These are phyloP conservation scores for Taphrorychus bicolor DNA, from an alignment of 2,888 invertebrate species.

Conservation along the genomic window DNA sequence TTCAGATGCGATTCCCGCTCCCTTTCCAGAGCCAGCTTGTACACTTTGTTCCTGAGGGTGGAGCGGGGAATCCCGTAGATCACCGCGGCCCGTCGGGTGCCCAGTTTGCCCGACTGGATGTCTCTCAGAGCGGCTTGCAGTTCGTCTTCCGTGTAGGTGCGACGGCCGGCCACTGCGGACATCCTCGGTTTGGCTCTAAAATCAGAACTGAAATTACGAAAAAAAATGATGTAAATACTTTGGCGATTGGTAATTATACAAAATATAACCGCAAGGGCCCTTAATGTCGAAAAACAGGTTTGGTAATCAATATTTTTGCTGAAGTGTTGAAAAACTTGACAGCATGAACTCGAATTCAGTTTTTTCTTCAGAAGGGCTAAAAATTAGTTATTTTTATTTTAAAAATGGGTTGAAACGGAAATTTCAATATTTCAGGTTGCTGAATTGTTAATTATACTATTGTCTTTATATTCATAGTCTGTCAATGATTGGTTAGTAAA, in stretches of 20 bases:
- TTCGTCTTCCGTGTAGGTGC: slow-evolving; percentile 95
- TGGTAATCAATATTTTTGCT: too few species aligned
- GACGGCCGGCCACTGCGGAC: slow-evolving; percentile 70
- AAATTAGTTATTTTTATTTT: too few species aligned
- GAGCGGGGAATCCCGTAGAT: slow-evolving; percentile 97
- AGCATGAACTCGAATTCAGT: too few species aligned
- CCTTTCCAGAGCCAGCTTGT: slow-evolving; percentile 78
- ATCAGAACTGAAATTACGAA: slow-evolving; percentile 59
- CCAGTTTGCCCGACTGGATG: slow-evolving; percentile 91
- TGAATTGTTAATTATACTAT: too few species aligned
- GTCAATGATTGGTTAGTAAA: too few species aligned
- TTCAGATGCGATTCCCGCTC: slow-evolving; percentile 70
- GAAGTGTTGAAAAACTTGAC: too few species aligned
- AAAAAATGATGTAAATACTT: background rate
- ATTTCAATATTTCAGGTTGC: too few species aligned
- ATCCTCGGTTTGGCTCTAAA: slow-evolving; percentile 74
- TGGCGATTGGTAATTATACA: background rate
- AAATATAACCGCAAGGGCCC: too few species aligned
- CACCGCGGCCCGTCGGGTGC: slow-evolving; percentile 91
- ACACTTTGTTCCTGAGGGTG: slow-evolving; percentile 94
- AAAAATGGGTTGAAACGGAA: too few species aligned
- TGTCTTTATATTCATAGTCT: too few species aligned
- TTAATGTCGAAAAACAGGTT: too few species aligned
- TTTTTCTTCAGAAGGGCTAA: too few species aligned
- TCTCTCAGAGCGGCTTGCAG: slow-evolving; percentile 92